Evolutionary conservation across 2,113 vertebrate species (phyloP), one percentile per base, ranked within the genome.

Genomic region (Sceloporus undulatus): DNA sequence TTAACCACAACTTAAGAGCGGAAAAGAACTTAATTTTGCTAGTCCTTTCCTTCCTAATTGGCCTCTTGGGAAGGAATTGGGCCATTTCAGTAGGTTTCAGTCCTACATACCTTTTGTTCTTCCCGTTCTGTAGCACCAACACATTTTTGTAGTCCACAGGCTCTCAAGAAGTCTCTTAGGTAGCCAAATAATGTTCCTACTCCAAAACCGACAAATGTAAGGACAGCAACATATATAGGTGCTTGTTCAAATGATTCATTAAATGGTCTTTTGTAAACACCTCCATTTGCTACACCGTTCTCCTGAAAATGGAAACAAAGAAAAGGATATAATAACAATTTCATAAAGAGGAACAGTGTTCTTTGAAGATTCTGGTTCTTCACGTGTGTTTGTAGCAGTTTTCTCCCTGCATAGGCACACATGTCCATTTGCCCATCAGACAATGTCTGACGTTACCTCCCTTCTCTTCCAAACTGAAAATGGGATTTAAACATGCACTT

Each of bases 111-210:
- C 96, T 98, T 99, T 96, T 99, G 98, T 93, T 98, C 96, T 87
- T 98, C 93, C 95, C 98, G 96, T 82, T 99, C 98, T 94, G 89
- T 25, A 27, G 98, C 97, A 78, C 97, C 7, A 16, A 98, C 94
- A 92, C 98, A 97, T 91, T 98, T 99, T 93, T 99, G 98, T 89
- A 99, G 88, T 92, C 98, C 98, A 85, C 96, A 97, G 25, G 97
- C 97, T 97, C 98, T 96, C 95, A 99, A 94, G 92, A 99, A 98
- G 91, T 99, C 98, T 96, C 98, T 96, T 89, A 99, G 87, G 96
- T 99, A 98, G 90, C 98, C 98, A 93, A 99, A 99, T 76, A 99
- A 91, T 6, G 97, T 98, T 94, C 97, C 98, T 85, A 99, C 96
- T 88, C 97, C 98, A 95, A 97, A 99, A 77, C 98, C 97, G 95